phyloP scores from a whole-genome alignment of 1,140 invertebrate species.

The Ceratoteleas bidentatus region DNA sequence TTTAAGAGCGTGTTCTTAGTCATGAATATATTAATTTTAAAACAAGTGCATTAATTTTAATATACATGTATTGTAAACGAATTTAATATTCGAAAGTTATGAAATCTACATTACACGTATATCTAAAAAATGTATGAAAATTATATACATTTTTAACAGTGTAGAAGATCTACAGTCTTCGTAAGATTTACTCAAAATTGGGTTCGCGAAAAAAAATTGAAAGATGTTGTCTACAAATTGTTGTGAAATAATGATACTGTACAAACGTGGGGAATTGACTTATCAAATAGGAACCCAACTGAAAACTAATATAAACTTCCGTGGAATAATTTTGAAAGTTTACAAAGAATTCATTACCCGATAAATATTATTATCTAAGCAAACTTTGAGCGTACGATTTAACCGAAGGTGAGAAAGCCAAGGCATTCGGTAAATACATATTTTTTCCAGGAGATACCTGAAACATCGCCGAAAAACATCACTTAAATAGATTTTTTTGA shows the following conservation, averaged over 20 bases:
- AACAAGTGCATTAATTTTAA: too few species aligned
- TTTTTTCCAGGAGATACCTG: too few species aligned
- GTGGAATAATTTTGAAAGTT: slow-evolving; percentile 33
- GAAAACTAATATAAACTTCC: slow-evolving; percentile 45
- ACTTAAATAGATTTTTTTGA: too few species aligned
- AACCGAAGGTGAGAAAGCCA: background rate
- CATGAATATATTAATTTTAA: too few species aligned
- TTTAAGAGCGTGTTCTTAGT: too few species aligned
- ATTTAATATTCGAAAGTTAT: too few species aligned
- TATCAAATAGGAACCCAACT: slow-evolving; percentile 34
- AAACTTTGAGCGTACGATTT: slow-evolving; percentile 1
- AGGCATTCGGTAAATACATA: too few species aligned
- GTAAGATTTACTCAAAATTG: slow-evolving; percentile 4
- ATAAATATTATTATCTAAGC: slow-evolving; percentile 21
- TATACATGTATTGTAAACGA: too few species aligned
- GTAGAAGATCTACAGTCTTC: background rate
- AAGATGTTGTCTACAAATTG: background rate
- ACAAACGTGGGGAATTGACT: slow-evolving; percentile 7
- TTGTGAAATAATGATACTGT: slow-evolving; percentile 1
- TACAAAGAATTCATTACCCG: slow-evolving; percentile 41
- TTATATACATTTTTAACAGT: too few species aligned
- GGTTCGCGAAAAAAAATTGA: slow-evolving; percentile 10
- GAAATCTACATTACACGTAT: too few species aligned
- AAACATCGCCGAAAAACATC: too few species aligned
- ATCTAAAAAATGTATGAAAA: too few species aligned